Evolutionary conservation across 2,888 invertebrate genomes (phyloP).

Genomic region (Scaptomyza tumidula): DNA sequence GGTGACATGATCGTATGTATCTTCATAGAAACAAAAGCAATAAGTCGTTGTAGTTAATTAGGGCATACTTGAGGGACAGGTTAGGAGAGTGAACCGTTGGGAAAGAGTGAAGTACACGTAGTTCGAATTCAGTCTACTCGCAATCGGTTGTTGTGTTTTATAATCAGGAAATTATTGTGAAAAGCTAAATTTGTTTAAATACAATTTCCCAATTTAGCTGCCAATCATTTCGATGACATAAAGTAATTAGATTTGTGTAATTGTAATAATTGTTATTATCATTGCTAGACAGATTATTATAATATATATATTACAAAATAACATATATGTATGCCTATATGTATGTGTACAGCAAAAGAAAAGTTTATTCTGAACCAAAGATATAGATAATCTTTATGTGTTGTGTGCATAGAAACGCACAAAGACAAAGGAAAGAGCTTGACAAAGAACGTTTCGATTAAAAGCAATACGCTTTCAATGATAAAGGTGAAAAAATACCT

Average conservation of each 20-base stretch:
- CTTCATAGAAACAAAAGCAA: too few relatives aligned
- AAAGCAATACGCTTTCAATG: background rate
- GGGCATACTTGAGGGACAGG: too few relatives aligned
- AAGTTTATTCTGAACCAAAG: background rate
- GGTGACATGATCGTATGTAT: conserved; percentile 52
- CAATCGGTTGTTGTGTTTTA: background rate
- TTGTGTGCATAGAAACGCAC: background rate
- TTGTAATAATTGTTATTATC: background rate
- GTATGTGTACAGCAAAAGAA: background rate
- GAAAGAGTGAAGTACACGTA: background rate
- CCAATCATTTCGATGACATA: background rate
- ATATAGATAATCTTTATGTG: background rate
- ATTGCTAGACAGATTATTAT: background rate
- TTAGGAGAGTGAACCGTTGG: background rate
- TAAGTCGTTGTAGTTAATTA: too few relatives aligned
- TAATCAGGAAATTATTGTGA: background rate
- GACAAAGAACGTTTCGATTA: background rate
- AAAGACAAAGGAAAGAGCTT: background rate
- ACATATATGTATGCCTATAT: background rate
- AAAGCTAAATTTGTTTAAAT: background rate
- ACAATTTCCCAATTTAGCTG: background rate
- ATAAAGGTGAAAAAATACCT: background rate
- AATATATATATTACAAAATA: background rate
- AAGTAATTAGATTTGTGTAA: background rate
- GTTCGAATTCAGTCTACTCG: background rate